Conservation (phyloP, 2,888 invertebrate species). For the Phyllotreta striolata region DNA sequence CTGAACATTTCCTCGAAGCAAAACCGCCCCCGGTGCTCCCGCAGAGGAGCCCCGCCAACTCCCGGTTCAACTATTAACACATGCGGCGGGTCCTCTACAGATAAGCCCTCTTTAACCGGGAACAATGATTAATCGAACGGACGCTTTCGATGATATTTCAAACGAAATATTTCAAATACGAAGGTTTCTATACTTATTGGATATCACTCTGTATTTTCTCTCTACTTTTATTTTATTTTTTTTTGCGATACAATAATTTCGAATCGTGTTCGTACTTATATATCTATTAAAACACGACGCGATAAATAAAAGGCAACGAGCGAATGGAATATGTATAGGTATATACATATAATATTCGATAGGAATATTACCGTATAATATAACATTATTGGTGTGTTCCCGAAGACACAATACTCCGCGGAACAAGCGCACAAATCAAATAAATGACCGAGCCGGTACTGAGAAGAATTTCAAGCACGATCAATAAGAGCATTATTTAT, state of each 20-base stretch:
- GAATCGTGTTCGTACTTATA: too few species aligned
- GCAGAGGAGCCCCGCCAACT: slow-evolving; percentile 50
- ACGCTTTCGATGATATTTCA: slow-evolving; percentile 20
- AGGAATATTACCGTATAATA: slow-evolving; percentile 54
- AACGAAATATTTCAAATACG: too few species aligned
- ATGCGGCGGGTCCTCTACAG: slow-evolving; percentile 53
- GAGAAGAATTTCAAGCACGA: slow-evolving; percentile 44
- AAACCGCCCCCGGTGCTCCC: slow-evolving; percentile 55
- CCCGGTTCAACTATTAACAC: slow-evolving; percentile 57
- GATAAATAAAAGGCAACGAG: slow-evolving; percentile 19
- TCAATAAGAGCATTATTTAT: slow-evolving; percentile 59
- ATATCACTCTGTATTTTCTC: too few species aligned
- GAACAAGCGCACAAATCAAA: slow-evolving; percentile 57
- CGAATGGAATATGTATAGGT: too few species aligned
- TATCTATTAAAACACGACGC: too few species aligned
- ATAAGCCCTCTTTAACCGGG: slow-evolving; percentile 44
- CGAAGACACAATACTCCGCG: slow-evolving; percentile 53
- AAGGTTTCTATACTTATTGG: too few species aligned
- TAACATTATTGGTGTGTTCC: slow-evolving; percentile 55
- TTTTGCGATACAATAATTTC: too few species aligned
- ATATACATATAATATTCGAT: slow-evolving; percentile 51
- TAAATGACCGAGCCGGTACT: slow-evolving; percentile 49
- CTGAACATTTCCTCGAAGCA: slow-evolving; percentile 59
- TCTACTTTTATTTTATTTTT: too few species aligned
- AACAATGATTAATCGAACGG: slow-evolving; percentile 52